phyloP scores from a whole-genome alignment of 2,797 vertebrate genomes.

The Loriculus beryllinus region DNA sequence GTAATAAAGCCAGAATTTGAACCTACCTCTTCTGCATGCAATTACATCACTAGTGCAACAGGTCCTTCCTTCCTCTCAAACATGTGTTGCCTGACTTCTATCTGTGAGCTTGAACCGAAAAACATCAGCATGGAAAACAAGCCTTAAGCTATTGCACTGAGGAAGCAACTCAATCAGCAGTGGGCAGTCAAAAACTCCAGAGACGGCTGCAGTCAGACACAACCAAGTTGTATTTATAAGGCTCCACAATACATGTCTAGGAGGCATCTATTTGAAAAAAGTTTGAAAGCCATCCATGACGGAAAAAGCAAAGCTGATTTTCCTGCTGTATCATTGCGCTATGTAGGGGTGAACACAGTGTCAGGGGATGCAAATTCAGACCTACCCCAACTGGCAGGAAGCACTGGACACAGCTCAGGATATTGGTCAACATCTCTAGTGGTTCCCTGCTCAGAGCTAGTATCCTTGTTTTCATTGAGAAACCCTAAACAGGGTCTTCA shows the following conservation, averaged over 20 bases:
- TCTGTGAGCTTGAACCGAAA: not conserved
- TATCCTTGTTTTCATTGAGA: not conserved
- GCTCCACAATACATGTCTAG: not conserved
- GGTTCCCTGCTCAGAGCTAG: not conserved
- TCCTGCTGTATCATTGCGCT: accelerated
- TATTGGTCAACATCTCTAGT: not conserved
- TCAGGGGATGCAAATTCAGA: not conserved
- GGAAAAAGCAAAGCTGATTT: not conserved
- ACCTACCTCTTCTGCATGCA: not conserved
- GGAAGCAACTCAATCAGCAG: not conserved
- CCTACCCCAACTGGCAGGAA: not conserved
- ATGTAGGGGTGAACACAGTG: not conserved
- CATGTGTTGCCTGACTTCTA: not conserved
- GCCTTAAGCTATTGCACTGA: not conserved
- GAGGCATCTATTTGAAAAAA: not conserved
- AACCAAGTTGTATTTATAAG: not conserved
- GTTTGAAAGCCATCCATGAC: not conserved
- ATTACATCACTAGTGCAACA: not conserved
- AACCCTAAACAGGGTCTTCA: not conserved
- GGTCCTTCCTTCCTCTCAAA: not conserved
- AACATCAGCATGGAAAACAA: not conserved
- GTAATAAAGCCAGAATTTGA: not conserved
- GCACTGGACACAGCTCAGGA: not conserved
- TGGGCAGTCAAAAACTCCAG: not conserved
- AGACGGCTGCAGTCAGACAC: not conserved